A percentile compares a stretch with the other conserved stretches of the same genome.
These are phyloP conservation scores for Notospermus geniculatus DNA, from an alignment of 1,140 invertebrate species.

Conservation along the genomic window DNA sequence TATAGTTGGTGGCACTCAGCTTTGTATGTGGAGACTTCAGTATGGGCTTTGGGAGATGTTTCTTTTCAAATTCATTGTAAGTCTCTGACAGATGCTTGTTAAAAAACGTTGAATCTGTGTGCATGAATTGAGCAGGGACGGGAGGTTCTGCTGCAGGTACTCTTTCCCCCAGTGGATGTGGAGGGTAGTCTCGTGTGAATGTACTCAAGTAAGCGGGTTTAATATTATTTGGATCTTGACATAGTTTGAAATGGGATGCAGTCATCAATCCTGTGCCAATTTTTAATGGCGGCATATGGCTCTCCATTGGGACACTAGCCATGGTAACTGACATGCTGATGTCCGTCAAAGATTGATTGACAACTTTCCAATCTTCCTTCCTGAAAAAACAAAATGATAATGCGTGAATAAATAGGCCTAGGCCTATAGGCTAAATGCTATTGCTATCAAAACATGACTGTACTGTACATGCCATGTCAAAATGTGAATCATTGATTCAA, in stretches of 20 bases:
- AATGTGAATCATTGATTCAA: too few relatives aligned
- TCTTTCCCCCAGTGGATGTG: slow-evolving; percentile 27
- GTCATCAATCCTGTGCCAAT: slow-evolving; percentile 2
- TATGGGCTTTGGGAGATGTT: slow-evolving; percentile 31
- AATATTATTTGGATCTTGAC: slow-evolving; percentile 34
- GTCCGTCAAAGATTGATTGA: too few relatives aligned
- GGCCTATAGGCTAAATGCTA: too few relatives aligned
- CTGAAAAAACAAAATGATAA: too few relatives aligned
- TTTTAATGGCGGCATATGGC: background rate
- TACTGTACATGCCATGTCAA: too few relatives aligned
- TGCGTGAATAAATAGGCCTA: too few relatives aligned
- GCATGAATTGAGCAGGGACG: slow-evolving; percentile 40
- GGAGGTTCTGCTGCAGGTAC: slow-evolving; percentile 31
- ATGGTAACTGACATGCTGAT: too few relatives aligned
- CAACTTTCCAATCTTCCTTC: too few relatives aligned
- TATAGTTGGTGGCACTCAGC: slow-evolving; percentile 45
- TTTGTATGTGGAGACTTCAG: slow-evolving; percentile 33
- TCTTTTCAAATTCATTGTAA: slow-evolving; percentile 33
- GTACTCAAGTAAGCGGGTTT: slow-evolving; percentile 32
- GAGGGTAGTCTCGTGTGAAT: slow-evolving; percentile 42
- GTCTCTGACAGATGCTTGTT: slow-evolving; percentile 43
- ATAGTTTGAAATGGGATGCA: slow-evolving; percentile 37
- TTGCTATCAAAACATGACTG: too few relatives aligned
- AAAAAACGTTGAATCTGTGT: slow-evolving; percentile 40
- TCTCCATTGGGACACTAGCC: too few relatives aligned